Evolutionary conservation across 2,888 invertebrate genomes (phyloP), one percentile per base, ranked within the genome.

Genomic region (Amphipyra tragopoginis): DNA sequence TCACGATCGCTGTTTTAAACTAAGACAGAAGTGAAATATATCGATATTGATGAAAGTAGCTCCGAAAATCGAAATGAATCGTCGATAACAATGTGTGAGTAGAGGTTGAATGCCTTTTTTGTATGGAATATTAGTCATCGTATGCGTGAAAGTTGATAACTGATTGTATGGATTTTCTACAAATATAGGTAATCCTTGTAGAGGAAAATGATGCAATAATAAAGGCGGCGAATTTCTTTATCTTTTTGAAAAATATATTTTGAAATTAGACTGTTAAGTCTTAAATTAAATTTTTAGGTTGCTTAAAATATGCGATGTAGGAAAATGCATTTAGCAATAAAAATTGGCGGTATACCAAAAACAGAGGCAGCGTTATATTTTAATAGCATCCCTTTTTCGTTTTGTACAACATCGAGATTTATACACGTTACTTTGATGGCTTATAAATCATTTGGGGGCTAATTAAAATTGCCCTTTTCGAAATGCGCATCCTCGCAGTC

Each of bases 401-500:
- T 81, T 83, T 81, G 78, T 69, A 70, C 62, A 48, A 60, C 81
- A 83, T 77, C 72, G 81, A 84, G 85, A 88, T 90, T 90, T 88
- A 90, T 87, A 81, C 83, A 76, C 66, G 80, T 84, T 77, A 75
- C 75, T 81, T 90, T 90, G 89, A 90, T 88, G 87, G 88, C 87
- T 83, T 86, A 84, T 93, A 93, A 93, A 93, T 94, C 93, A 93
- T 88, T 85, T 71, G 80, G 62, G 69, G 84, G 81, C 89, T 93
- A 93, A 93, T 94, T 93, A 93, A 93, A 93, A 91, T 77, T 82
- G 85, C 86, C 86, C 86, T 88, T 90, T 90, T 83, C 72, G 72
- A 85, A 87, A 83, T 75, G 80, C 75, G 66, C 82, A 83, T 86
- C 85, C 66, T 74, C 76, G 60, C 81, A 89, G 84, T 85, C 83